Percentiles rank a stretch among this genome's conserved stretches.
Evolutionary conservation across 2,888 invertebrate species (phyloP).

Genomic region (Dasysyrphus tricinctus): DNA sequence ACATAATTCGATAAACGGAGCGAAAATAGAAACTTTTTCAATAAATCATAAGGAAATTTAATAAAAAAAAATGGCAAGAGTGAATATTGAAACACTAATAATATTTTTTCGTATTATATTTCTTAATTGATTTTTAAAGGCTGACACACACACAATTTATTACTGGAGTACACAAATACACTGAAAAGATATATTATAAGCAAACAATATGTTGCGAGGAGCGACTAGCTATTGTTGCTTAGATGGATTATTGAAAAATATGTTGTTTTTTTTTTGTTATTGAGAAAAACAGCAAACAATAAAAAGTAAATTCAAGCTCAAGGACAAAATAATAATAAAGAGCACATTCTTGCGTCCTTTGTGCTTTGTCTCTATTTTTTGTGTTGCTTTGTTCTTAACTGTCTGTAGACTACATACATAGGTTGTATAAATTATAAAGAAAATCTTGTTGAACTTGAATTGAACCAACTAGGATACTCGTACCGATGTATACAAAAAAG

Average conservation of each 20-base stretch:
- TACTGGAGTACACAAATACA: constrained; percentile 11
- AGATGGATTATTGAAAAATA: constrained; percentile 4
- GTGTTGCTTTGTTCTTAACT: not conserved
- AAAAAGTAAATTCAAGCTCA: constrained; percentile 52
- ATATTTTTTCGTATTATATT: constrained; percentile 7
- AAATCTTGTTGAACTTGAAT: constrained; percentile 26
- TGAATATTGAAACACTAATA: constrained; percentile 35
- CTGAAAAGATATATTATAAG: constrained; percentile 13
- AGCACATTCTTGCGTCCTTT: constrained; percentile 24
- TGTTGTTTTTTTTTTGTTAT: constrained; percentile 23
- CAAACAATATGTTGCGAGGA: not conserved
- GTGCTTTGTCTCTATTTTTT: not conserved
- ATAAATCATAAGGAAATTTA: constrained; percentile 44
- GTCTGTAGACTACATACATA: constrained; percentile 5
- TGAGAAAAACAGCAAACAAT: constrained; percentile 25
- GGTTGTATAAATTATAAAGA: constrained; percentile 30
- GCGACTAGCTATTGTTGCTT: constrained; percentile 1
- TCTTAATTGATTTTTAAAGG: constrained; percentile 64
- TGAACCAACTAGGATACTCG: not conserved
- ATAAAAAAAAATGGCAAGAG: constrained; percentile 22
- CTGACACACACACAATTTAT: not conserved
- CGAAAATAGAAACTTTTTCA: constrained; percentile 22
- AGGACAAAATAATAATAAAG: constrained; percentile 37
- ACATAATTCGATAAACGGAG: constrained; percentile 29
- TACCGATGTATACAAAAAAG: not conserved